A percentile compares a stretch with the other conserved stretches of the same genome.
phyloP scores from a whole-genome alignment of 1,140 invertebrate genomes.

The Zaprionus gabonicus region DNA sequence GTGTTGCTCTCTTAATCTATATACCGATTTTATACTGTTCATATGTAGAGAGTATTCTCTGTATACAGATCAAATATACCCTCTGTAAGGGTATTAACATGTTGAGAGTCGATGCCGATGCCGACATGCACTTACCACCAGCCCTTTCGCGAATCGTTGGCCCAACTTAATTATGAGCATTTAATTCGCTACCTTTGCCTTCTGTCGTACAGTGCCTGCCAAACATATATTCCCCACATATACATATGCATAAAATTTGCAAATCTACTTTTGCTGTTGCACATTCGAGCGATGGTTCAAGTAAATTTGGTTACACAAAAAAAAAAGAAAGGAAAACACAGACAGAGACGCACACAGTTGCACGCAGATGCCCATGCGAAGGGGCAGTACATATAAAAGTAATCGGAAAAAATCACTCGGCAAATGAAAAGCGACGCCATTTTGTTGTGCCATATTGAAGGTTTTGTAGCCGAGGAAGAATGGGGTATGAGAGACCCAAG shows the following conservation, averaged over 20 bases:
- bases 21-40: no score
- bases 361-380: not conserved
- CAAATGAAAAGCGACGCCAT: constrained; percentile 41
- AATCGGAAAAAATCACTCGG: constrained; percentile 58
- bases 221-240: constrained; percentile 10
- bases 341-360: not conserved
- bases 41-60: no score
- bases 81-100: not conserved
- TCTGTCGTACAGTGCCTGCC: not conserved
- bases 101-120: not conserved
- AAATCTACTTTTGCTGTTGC: constrained; percentile 52
- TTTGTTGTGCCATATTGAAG: constrained; percentile 24
- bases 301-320: constrained; percentile 53
- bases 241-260: constrained; percentile 53
- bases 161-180: constrained; percentile 36
- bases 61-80: not conserved
- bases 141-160: constrained; percentile 2
- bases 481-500: not conserved
- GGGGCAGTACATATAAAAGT: constrained; percentile 30
- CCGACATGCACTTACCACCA: constrained; percentile 15
- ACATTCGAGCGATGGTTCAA: constrained; percentile 47
- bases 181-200: constrained; percentile 17
- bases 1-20: not conserved
- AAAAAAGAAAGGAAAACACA: no score
- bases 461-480: not conserved